Evolutionary conservation across 2,888 invertebrate genomes (phyloP).

Genomic region (Serrognathus titanus): DNA sequence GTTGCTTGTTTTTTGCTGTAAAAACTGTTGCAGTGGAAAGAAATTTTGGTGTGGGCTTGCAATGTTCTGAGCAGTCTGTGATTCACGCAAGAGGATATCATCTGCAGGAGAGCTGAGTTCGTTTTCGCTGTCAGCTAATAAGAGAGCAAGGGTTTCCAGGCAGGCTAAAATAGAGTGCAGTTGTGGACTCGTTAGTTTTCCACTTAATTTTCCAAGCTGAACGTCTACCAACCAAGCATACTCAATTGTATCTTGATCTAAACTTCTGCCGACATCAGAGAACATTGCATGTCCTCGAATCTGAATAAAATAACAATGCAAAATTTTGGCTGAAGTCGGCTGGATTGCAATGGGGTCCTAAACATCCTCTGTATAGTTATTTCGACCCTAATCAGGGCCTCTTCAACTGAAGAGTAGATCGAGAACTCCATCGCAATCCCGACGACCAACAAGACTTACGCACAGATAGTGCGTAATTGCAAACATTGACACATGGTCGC

Average conservation of each 20-base stretch:
- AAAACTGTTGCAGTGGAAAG: slow-evolving; percentile 29
- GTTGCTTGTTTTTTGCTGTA: slow-evolving; percentile 28
- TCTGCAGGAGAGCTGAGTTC: slow-evolving; percentile 71
- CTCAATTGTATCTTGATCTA: slow-evolving; percentile 93
- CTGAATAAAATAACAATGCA: slow-evolving; percentile 42
- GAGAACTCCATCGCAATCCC: too few relatives aligned
- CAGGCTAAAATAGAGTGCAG: slow-evolving; percentile 83
- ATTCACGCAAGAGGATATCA: slow-evolving; percentile 24
- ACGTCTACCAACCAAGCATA: slow-evolving; percentile 97
- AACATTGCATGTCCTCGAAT: slow-evolving; percentile 95
- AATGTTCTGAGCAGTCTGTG: slow-evolving; percentile 24
- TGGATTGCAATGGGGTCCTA: too few relatives aligned
- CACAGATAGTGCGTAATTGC: too few relatives aligned
- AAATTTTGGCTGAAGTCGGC: too few relatives aligned
- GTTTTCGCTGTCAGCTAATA: slow-evolving; percentile 87
- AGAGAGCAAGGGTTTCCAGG: slow-evolving; percentile 81
- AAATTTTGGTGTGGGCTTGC: slow-evolving; percentile 26
- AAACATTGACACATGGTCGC: too few relatives aligned
- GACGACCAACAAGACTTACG: too few relatives aligned
- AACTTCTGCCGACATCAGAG: slow-evolving; percentile 82
- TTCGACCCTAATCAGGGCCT: too few relatives aligned
- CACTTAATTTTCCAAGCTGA: slow-evolving; percentile 89
- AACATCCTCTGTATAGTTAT: too few relatives aligned
- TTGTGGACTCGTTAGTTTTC: slow-evolving; percentile 85
- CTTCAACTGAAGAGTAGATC: too few relatives aligned